These are phyloP conservation scores for Strigamia crassipes DNA, from an alignment of 2,888 invertebrate species.

Conservation along the genomic window DNA sequence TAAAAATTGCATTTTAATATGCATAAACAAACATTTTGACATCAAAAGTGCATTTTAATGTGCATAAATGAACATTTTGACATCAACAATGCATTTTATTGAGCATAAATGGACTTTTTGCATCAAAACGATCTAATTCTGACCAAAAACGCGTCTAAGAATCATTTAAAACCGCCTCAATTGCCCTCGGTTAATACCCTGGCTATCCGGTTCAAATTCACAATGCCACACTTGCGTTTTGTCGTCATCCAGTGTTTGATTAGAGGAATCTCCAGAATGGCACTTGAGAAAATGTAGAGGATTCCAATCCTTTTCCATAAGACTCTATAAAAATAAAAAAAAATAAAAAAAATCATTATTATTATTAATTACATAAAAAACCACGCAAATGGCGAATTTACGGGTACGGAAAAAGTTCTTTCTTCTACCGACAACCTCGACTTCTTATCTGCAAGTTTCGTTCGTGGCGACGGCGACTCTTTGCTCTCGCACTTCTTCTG, in stretches of 20 bases:
- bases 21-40: no score
- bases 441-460: not conserved
- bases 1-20: no score
- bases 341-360: not conserved
- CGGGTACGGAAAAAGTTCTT: not conserved
- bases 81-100: no score
- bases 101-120: no score
- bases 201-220: constrained; percentile 12
- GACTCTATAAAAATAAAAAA: not conserved
- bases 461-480: not conserved
- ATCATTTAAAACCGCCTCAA: not conserved
- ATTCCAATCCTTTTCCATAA: not conserved
- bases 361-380: no score
- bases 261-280: not conserved
- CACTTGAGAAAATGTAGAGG: constrained; percentile 15
- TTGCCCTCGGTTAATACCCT: not conserved
- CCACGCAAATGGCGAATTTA: not conserved
- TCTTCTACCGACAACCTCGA: not conserved
- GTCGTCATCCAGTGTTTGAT: not conserved
- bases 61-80: no score
- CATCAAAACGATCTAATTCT: no score
- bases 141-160: no score
- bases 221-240: constrained; percentile 39
- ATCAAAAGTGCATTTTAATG: no score
- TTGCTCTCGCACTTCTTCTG: not conserved